Evolutionary conservation across 2,888 invertebrate genomes (phyloP).

Genomic region (Acanthosoma haemorrhoidale): DNA sequence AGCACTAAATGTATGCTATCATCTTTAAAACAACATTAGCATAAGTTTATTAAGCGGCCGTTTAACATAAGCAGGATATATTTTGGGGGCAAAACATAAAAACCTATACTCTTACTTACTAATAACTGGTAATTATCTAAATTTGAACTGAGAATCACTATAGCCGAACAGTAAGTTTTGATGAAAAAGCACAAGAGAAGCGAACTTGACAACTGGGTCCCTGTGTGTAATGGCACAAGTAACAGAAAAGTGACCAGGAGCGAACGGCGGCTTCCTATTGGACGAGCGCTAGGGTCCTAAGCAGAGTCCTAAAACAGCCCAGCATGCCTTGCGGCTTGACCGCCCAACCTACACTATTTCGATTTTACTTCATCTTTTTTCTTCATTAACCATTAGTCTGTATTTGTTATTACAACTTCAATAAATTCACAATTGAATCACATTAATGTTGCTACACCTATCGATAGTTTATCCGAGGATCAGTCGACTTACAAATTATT

Average conservation of each 20-base stretch:
- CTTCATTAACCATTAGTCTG: too few relatives aligned
- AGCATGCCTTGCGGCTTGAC: conserved; percentile 44
- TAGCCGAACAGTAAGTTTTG: background rate
- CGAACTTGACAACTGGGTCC: conserved; percentile 9
- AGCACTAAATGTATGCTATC: background rate
- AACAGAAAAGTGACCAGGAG: conserved; percentile 10
- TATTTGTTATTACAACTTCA: too few relatives aligned
- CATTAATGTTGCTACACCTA: too few relatives aligned
- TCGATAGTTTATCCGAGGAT: too few relatives aligned
- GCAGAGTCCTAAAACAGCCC: conserved; percentile 49
- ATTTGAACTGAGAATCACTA: background rate
- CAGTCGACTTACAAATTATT: too few relatives aligned
- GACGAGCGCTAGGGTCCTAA: conserved; percentile 47
- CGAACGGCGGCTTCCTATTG: conserved; percentile 43
- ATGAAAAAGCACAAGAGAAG: background rate
- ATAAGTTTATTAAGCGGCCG: background rate
- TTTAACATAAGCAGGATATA: background rate
- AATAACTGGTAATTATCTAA: background rate
- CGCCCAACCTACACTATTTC: background rate
- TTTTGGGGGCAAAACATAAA: background rate
- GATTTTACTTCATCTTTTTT: too few relatives aligned
- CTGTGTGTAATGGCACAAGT: conserved; percentile 15
- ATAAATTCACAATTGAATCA: too few relatives aligned
- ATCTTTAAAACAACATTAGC: background rate
- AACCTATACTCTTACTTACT: background rate